Evolutionary conservation across 1,140 invertebrate species (phyloP).

Genomic region (Zaprionus gabonicus): DNA sequence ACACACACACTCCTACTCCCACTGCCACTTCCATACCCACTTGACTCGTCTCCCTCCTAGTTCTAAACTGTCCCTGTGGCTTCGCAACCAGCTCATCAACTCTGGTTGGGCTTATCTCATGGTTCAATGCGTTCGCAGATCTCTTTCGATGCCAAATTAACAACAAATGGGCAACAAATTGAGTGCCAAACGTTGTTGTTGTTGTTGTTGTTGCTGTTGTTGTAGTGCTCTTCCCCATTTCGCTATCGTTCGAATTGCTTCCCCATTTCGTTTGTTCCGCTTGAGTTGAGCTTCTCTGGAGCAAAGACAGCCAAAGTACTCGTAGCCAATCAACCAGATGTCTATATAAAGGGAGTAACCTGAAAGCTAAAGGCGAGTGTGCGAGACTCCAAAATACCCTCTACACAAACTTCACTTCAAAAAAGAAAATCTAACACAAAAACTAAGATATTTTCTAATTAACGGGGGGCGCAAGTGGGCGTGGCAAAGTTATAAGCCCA

Average conservation of each 20-base stretch:
- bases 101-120: constrained; percentile 26
- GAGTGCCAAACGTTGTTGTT: constrained; percentile 15
- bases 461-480: too few relatives aligned
- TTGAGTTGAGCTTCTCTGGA: constrained; percentile 1
- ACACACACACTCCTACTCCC: background rate
- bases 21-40: background rate
- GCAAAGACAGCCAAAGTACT: background rate
- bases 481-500: too few relatives aligned
- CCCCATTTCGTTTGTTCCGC: constrained; percentile 31
- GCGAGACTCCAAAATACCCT: too few relatives aligned
- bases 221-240: background rate
- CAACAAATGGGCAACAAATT: constrained; percentile 43
- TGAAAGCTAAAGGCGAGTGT: too few relatives aligned
- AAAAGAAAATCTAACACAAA: too few relatives aligned
- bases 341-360: background rate
- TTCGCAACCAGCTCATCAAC: background rate
- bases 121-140: constrained; percentile 44
- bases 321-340: background rate
- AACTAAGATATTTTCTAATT: too few relatives aligned
- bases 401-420: too few relatives aligned
- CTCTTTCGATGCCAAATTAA: constrained; percentile 44
- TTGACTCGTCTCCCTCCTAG: background rate
- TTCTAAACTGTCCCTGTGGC: background rate
- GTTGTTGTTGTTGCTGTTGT: constrained; percentile 8
- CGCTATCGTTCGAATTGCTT: constrained; percentile 2